Base-by-base conservation (phyloP, 2,113 vertebrate species). In the Boleophthalmus pectinirostris region DNA sequence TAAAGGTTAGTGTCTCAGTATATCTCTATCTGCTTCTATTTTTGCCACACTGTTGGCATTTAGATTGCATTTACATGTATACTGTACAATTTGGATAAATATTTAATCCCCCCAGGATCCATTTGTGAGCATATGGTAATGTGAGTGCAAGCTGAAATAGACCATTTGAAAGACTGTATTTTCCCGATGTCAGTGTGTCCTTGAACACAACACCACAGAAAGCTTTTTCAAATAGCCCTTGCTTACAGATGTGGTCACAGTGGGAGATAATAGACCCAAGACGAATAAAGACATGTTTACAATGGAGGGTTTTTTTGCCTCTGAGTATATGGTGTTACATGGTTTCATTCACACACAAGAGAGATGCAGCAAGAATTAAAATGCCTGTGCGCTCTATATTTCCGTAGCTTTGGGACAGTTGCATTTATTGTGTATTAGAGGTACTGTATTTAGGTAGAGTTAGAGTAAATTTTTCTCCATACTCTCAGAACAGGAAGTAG, bases 141-240 rank as follows among this genome's bases (percentile, higher is more conserved):
- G 21, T 14, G 25, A 16, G 54, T 63, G 24, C 23, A 51, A 64
- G 66, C 61, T 11, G 33, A 66, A 15, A 24, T 24, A 66, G 18
- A 46, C 49, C 25, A 21, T 66, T 60, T 66, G 25, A 46, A 57
- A 56, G 21, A 20, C 2, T 56, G 35, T 47, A 38, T 61, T 56
- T 47, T 73, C 46, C 49, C 33, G 5, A 33, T 71, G 57, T 51
- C 75, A 51, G 33, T 16, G 29, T 69, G 67, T 71, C 81, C 66
- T 73, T 70, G 61, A 75, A 79, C 35, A 21, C 66, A 23, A 0
- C 58, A 69, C 46, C 45, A 20, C 5, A 12, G 46, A 60, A 33
- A 60, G 72, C 58, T 58, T 54, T 61, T 54, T n/a, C 54, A 33
- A 68, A 51, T 68, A 46, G 47, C 54, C 66, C 18, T 70, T 70